Percentiles rank a stretch among this genome's conserved stretches.
Conservation (phyloP, 2,113 vertebrate species). For the Damaliscus lunatus region DNA sequence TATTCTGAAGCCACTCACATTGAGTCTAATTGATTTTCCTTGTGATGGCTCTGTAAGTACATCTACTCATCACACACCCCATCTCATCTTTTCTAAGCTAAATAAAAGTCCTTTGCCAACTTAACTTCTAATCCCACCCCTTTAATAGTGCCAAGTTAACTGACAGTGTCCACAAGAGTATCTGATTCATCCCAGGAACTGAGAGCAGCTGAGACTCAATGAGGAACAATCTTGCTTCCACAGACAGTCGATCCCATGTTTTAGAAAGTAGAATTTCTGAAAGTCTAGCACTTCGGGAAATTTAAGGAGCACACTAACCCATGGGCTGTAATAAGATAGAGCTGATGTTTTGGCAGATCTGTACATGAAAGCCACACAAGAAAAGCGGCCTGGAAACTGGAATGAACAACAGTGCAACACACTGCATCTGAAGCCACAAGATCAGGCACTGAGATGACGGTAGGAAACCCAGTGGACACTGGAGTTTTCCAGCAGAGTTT, state of each 20-base stretch:
- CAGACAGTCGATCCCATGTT: background rate
- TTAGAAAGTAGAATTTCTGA: background rate
- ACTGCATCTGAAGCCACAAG: background rate
- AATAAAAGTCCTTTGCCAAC: background rate
- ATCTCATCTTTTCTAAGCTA: background rate
- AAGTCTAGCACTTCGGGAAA: background rate
- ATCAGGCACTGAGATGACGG: background rate
- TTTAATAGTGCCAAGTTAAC: background rate
- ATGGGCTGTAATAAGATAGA: background rate
- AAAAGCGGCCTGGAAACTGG: background rate
- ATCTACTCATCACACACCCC: background rate
- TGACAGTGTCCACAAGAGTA: fast-evolving
- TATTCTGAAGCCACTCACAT: background rate
- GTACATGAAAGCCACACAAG: background rate
- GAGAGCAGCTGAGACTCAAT: background rate
- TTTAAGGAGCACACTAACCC: background rate
- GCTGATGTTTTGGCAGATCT: background rate
- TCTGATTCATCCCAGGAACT: background rate
- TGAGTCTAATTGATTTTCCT: background rate
- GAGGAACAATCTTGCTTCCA: background rate
- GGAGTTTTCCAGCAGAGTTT: background rate
- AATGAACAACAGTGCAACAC: background rate
- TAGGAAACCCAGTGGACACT: background rate
- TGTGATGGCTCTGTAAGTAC: background rate
- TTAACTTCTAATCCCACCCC: background rate